phyloP scores from a whole-genome alignment of 2,888 invertebrate genomes.

The Caenorhabditis sp. region DNA sequence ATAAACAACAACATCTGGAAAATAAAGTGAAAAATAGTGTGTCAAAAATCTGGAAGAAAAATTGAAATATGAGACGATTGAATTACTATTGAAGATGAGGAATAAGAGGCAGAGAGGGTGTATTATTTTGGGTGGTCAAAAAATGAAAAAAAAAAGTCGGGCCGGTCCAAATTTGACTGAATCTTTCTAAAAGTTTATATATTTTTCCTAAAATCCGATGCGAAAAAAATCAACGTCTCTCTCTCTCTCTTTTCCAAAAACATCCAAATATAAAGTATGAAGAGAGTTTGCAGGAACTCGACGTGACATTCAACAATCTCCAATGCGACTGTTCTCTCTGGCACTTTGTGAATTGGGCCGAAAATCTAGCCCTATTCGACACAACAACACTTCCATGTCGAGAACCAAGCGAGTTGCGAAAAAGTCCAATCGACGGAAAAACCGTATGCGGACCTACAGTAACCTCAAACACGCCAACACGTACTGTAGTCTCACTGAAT shows the following conservation, averaged over 20 bases:
- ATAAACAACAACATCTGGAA: too few species aligned
- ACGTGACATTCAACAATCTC: conserved; percentile 63
- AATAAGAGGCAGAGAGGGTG: background rate
- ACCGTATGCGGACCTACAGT: conserved; percentile 42
- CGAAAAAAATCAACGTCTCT: too few species aligned
- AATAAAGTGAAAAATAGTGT: background rate
- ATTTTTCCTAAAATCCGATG: too few species aligned
- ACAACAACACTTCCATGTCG: conserved; percentile 41
- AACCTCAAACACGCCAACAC: conserved; percentile 10
- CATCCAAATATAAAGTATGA: background rate
- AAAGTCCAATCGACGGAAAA: conserved; percentile 36
- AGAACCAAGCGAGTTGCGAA: conserved; percentile 39
- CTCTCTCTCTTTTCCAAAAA: background rate
- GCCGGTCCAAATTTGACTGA: background rate
- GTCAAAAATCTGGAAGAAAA: conserved; percentile 5
- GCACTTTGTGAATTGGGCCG: conserved; percentile 50
- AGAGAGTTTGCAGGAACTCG: conserved; percentile 53
- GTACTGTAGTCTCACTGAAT: conserved; percentile 26
- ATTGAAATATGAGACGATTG: conserved; percentile 1
- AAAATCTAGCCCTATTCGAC: conserved; percentile 30
- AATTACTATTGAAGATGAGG: background rate
- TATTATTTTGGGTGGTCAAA: background rate
- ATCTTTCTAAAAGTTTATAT: too few species aligned
- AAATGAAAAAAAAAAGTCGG: background rate
- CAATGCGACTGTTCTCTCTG: conserved; percentile 63